Base-by-base conservation (phyloP, 2,797 vertebrate genomes). In the Sebastolobus altivelis region DNA sequence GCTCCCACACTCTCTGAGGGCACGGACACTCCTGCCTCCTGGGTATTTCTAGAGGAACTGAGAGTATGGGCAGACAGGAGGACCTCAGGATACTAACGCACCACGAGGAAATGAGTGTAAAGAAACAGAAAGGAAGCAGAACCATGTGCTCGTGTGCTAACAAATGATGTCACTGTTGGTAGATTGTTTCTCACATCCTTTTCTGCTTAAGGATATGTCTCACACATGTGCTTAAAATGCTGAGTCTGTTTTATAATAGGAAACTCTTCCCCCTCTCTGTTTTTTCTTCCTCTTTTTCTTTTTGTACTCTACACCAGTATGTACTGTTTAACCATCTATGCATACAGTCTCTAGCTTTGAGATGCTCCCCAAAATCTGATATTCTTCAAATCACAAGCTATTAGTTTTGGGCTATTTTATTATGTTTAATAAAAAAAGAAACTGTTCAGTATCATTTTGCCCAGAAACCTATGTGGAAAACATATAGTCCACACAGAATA, bases 111-210 rank as follows among this genome's bases (percentile, higher is more conserved):
- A 1, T 59, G 37, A 62, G 67, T 29, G 31, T 65, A 20, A 65
- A 56, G 13, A 65, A 74, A 60, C 7, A 63, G 43, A 59, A 56
- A 72, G 61, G 49, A 83, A 80, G 58, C 55, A 46, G 22, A 67
- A 14, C 14, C 20, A 11, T 62, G 63, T 33, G 27, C 6, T 13
- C 1, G 60, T 29, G 60, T 59, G 29, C 40, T 65, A 29, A 68
- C 25, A 72, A 38, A 65, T 66, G 0, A 69, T 55, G 49, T 61
- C 33, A 54, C 35, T 62, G 25, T 16, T 69, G 18, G 20, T 33
- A 3, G 46, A 69, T 56, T 61, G 27, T 80, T 55, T 3, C 37
- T 72, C 31, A 29, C 37, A 31, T 61, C 25, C 18, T 49, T 29
- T 65, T 13, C 13, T 46, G 22, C 58, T 69, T 33, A 12, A 60